phyloP scores from a whole-genome alignment of 2,888 invertebrate species.

The Limnephilus lunatus region DNA sequence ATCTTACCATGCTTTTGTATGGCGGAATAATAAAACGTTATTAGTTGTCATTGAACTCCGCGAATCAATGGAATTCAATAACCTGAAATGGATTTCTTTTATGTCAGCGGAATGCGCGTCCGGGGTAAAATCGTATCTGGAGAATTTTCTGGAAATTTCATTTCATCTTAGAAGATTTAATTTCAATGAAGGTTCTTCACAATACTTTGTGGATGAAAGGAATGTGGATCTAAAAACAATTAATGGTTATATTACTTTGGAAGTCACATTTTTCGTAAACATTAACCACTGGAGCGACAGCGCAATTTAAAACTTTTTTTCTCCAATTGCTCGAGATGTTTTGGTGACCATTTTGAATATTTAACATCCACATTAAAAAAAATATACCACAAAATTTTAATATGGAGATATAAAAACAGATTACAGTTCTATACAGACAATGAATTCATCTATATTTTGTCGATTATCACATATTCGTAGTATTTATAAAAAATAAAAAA shows the following conservation, averaged over 20 bases:
- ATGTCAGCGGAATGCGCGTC: background rate
- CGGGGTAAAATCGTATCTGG: background rate
- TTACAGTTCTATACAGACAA: too few relatives aligned
- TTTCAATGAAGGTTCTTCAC: background rate
- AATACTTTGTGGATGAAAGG: background rate
- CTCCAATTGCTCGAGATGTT: too few relatives aligned
- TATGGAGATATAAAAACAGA: too few relatives aligned
- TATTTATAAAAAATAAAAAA: too few relatives aligned
- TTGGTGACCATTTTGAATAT: too few relatives aligned
- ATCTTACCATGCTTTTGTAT: background rate
- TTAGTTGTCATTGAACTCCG: background rate
- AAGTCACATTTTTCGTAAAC: background rate
- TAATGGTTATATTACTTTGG: background rate
- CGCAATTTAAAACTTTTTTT: too few relatives aligned
- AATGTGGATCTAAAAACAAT: background rate
- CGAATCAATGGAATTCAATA: constrained; percentile 14
- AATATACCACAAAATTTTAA: too few relatives aligned
- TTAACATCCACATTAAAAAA: too few relatives aligned
- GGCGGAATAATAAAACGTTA: background rate
- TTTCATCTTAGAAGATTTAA: background rate
- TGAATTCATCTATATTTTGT: too few relatives aligned
- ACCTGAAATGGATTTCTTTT: background rate
- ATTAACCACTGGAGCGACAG: too few relatives aligned
- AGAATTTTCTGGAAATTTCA: background rate
- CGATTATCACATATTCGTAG: too few relatives aligned